Conservation (phyloP, 2,113 vertebrate species). For the Euleptes europaea region DNA sequence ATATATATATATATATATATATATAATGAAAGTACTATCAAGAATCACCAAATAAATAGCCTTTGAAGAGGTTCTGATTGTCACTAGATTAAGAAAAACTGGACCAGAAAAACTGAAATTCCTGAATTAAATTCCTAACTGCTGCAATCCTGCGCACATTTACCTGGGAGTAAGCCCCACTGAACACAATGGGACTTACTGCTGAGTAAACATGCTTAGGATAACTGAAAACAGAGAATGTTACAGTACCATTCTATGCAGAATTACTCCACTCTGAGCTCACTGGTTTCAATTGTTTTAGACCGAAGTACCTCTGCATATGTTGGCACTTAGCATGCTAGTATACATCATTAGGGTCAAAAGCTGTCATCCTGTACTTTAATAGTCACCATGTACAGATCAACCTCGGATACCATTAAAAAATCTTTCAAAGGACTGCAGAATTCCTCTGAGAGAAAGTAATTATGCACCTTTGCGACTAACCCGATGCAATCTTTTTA, state of each 20-base stretch:
- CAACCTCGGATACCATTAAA: not conserved
- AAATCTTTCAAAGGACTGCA: not conserved
- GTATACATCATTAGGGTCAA: not conserved
- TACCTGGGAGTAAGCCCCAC: too few relatives aligned
- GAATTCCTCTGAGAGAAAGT: not conserved
- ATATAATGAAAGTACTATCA: slow-evolving; percentile 17
- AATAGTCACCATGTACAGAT: not conserved
- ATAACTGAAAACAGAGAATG: too few relatives aligned
- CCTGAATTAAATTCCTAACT: too few relatives aligned
- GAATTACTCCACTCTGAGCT: too few relatives aligned
- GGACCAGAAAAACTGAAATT: too few relatives aligned
- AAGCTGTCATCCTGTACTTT: slow-evolving; percentile 7
- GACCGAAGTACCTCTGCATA: too few relatives aligned
- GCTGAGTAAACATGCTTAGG: too few relatives aligned
- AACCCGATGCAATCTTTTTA: not conserved
- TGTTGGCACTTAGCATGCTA: too few relatives aligned
- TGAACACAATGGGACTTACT: too few relatives aligned
- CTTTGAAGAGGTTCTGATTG: not conserved
- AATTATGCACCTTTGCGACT: not conserved
- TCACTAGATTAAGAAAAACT: not conserved
- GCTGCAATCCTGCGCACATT: not conserved
- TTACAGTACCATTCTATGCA: too few relatives aligned
- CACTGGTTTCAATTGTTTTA: too few relatives aligned
- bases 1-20: not conserved
- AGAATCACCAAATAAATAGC: slow-evolving; percentile 1